Percentiles rank a stretch among this genome's conserved stretches.
These are phyloP conservation scores for Bettongia penicillata DNA, from an alignment of 2,113 vertebrate species.

Conservation along the genomic window DNA sequence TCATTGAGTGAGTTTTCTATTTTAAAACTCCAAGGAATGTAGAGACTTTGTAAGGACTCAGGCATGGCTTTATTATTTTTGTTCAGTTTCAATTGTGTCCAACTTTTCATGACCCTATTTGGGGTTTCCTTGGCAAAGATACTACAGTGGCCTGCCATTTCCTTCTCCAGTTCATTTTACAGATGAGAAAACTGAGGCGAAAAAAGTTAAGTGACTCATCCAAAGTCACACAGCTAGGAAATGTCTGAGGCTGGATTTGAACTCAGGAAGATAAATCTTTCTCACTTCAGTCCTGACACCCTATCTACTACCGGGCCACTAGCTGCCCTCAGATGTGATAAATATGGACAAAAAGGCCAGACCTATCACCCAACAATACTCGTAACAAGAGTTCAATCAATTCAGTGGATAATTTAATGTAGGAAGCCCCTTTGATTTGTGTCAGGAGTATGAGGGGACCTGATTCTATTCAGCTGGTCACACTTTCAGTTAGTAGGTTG, in stretches of 20 bases:
- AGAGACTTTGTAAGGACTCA: not conserved
- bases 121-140: too few species aligned
- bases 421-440: not conserved
- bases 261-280: too few species aligned
- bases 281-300: too few species aligned
- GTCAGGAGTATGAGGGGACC: not conserved
- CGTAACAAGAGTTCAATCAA: not conserved
- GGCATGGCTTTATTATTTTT: not conserved
- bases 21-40: not conserved
- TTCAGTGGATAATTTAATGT: not conserved
- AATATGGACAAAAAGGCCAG: not conserved
- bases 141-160: too few species aligned
- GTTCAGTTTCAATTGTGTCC: too few species aligned
- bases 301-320: too few species aligned
- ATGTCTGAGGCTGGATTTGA: too few species aligned
- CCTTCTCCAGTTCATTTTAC: too few species aligned
- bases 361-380: not conserved
- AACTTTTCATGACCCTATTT: too few species aligned
- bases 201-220: too few species aligned
- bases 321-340: not conserved
- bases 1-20: not conserved
- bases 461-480: not conserved
- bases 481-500: not conserved
- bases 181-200: too few species aligned
- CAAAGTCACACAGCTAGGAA: too few species aligned